A percentile compares a stretch with the other conserved stretches of the same genome.
Conservation (phyloP, 2,797 vertebrate species). For the Pseudochaenichthys georgianus region DNA sequence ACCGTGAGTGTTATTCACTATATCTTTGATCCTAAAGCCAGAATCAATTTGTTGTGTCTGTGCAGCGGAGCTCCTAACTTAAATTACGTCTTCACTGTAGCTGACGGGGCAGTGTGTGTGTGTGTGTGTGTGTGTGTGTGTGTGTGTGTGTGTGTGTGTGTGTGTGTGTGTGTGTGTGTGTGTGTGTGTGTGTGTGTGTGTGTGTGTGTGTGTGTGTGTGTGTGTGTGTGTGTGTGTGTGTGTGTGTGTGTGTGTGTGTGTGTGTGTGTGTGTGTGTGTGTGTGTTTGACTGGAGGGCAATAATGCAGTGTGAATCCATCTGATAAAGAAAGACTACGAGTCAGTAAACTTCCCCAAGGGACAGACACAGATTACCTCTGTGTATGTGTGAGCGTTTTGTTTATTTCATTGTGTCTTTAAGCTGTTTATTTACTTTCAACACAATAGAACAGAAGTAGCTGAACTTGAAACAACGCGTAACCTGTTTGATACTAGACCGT, state of each 20-base stretch:
- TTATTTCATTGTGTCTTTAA: not conserved
- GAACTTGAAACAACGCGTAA: not conserved
- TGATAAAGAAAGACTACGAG: slow-evolving; percentile 17
- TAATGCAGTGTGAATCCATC: slow-evolving; percentile 18
- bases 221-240: too few relatives aligned
- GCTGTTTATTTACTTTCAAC: slow-evolving; percentile 15
- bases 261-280: slow-evolving; percentile 4
- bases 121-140: slow-evolving; percentile 21
- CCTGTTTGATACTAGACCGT: too few relatives aligned
- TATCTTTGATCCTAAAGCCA: slow-evolving; percentile 38
- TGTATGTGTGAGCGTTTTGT: too few relatives aligned
- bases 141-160: too few relatives aligned
- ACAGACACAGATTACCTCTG: not conserved
- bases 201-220: not conserved
- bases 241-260: too few relatives aligned
- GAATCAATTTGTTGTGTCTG: slow-evolving; percentile 43
- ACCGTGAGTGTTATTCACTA: not conserved
- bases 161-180: too few relatives aligned
- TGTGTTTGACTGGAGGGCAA: not conserved
- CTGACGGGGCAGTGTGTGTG: slow-evolving; percentile 13
- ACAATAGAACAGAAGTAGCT: not conserved
- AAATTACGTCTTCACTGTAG: slow-evolving; percentile 45
- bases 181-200: slow-evolving; percentile 24
- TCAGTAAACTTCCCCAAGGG: slow-evolving; percentile 18
- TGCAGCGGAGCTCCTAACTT: slow-evolving; percentile 12